Base-by-base conservation (phyloP, 2,888 invertebrate species). In the Camptogramma bilineatum region DNA sequence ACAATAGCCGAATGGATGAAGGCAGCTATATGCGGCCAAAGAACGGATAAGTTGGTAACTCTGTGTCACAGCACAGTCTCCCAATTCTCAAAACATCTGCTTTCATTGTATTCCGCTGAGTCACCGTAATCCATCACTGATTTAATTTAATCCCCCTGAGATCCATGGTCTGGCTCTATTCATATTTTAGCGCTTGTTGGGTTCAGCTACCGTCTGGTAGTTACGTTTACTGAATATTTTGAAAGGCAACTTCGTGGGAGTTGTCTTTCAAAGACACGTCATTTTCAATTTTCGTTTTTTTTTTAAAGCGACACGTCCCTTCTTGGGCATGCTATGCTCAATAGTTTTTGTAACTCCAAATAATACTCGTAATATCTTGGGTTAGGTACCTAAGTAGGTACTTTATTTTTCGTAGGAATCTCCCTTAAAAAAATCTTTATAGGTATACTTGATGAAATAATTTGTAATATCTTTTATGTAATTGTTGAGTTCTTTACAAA, bases 21-120 rank as follows among this genome's bases (percentile, higher is more conserved):
- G 28, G 7, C 28, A 28, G 52, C 5, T 28, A 46, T 7, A 52
- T 46, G 1, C 3, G 2, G 51, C 55, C n/a, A 13, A 18, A 19
- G 2, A 24, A 17, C 17, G 17, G 31, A 5, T 34, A 19, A 17
- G 62, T 52, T 55, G 62, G 62, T 34, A 62, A 62, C 46, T 10
- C 55, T 46, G 34, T 17, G 34, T 31, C 16, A 61, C 28, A 48
- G 24, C 8, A 17, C 16, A 48, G 21, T 73, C 66, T 66, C 66
- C 64, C 55, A 52, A 70, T 65, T 73, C 64, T 75, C 79, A 72
- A 78, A 76, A 74, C 83, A 84, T 81, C 81, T 79, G 83, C 82
- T 83, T 78, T 81, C 78, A 46, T 74, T 68, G 78, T 79, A 80
- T 83, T 73, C 56, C 69, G 82, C 82, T 83, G 82, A 83, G 69